Evolutionary conservation across 2,797 vertebrate genomes (phyloP).

Genomic region (Nannoperca australis): DNA sequence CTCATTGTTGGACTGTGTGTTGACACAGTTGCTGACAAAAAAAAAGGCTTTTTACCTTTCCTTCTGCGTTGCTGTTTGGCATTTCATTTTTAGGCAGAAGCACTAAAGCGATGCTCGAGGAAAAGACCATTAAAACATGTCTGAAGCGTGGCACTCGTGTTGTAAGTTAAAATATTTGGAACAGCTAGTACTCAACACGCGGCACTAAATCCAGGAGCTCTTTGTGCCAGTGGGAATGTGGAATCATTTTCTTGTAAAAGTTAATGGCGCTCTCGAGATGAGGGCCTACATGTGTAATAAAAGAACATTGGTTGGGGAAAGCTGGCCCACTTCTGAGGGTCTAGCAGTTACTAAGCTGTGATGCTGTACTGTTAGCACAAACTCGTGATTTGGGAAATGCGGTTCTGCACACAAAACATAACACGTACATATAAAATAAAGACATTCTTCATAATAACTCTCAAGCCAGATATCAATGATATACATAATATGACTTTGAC

Average conservation of each 20-base stretch:
- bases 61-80: conserved; percentile 11
- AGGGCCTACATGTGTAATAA: conserved; percentile 15
- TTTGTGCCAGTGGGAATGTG: conserved; percentile 27
- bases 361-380: conserved; percentile 12
- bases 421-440: not conserved
- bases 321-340: conserved; percentile 1
- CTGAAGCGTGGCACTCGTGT: conserved; percentile 22
- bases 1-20: conserved; percentile 14
- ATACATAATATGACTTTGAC: not conserved
- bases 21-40: conserved; percentile 29
- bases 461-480: not conserved
- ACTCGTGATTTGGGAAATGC: not conserved
- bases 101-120: conserved; percentile 8
- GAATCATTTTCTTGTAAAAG: conserved; percentile 38
- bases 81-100: conserved; percentile 31
- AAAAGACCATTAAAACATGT: conserved; percentile 20
- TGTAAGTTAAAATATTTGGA: conserved; percentile 42
- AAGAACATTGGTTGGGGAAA: conserved; percentile 8
- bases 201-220: conserved; percentile 33
- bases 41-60: conserved; percentile 10
- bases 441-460: not conserved
- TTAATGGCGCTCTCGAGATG: conserved; percentile 19
- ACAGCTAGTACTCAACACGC: conserved; percentile 17
- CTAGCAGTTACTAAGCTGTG: conserved; percentile 1
- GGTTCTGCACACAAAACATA: not conserved